Evolutionary conservation across 2,113 vertebrate species (phyloP).

Genomic region (Colistium nudipinnis): DNA sequence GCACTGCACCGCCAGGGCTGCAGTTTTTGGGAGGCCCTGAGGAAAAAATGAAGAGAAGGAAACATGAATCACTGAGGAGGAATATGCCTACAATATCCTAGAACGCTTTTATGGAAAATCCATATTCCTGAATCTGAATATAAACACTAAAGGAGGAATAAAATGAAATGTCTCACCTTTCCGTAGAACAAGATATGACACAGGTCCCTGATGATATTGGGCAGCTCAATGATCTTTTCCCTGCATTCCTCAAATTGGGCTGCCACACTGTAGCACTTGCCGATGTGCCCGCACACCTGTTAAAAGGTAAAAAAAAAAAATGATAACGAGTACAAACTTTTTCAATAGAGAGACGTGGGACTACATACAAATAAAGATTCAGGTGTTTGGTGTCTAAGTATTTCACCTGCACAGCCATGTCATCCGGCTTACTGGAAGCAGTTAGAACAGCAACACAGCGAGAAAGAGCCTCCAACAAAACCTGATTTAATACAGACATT

Average conservation of each 20-base stretch:
- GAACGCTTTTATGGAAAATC: not conserved
- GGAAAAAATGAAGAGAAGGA: not conserved
- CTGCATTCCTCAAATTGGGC: slow-evolving; percentile 98
- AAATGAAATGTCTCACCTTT: slow-evolving; percentile 82
- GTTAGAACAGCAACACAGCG: slow-evolving; percentile 95
- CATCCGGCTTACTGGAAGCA: slow-evolving; percentile 90
- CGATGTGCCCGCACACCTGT: slow-evolving; percentile 96
- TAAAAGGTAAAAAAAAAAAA: not conserved
- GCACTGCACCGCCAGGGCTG: slow-evolving; percentile 90
- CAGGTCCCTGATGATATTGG: slow-evolving; percentile 93
- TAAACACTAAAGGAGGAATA: too few relatives aligned
- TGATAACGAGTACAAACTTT: too few relatives aligned
- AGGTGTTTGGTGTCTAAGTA: not conserved
- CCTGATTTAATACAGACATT: slow-evolving; percentile 70
- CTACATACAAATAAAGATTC: not conserved
- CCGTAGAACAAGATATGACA: slow-evolving; percentile 94
- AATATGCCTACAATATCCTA: not conserved
- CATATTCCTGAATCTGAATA: not conserved
- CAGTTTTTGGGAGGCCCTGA: slow-evolving; percentile 90
- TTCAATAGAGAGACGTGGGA: accelerated
- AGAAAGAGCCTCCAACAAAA: slow-evolving; percentile 92
- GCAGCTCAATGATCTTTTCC: slow-evolving; percentile 97
- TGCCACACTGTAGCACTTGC: slow-evolving; percentile 95
- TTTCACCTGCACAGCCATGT: slow-evolving; percentile 96
- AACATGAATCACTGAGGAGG: not conserved